A percentile compares a stretch with the other conserved stretches of the same genome.
phyloP scores from a whole-genome alignment of 1,140 invertebrate genomes.

The Pissodes strobi region DNA sequence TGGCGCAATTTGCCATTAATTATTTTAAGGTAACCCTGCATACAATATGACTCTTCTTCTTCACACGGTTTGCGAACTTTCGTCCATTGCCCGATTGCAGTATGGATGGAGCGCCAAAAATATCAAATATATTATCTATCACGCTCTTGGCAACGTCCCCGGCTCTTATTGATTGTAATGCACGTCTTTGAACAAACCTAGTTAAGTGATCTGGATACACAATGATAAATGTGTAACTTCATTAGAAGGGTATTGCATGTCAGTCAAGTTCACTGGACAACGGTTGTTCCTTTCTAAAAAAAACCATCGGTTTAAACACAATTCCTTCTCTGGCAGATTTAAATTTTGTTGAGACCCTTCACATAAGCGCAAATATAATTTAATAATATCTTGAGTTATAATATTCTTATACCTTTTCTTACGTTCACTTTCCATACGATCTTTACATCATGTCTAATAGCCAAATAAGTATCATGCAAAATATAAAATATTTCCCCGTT shows the following conservation, averaged over 20 bases:
- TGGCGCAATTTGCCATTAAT: slow-evolving; percentile 53
- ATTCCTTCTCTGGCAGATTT: slow-evolving; percentile 46
- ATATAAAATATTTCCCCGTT: slow-evolving; percentile 26
- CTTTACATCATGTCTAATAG: slow-evolving; percentile 39
- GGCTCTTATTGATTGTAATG: slow-evolving; percentile 38
- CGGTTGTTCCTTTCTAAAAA: slow-evolving; percentile 50
- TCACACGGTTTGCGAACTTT: slow-evolving; percentile 36
- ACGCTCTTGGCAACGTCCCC: slow-evolving; percentile 38
- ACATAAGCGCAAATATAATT: slow-evolving; percentile 35
- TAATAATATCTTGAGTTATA: slow-evolving; percentile 13
- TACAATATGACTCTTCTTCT: slow-evolving; percentile 40
- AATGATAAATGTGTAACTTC: too few relatives aligned
- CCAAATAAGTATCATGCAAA: slow-evolving; percentile 40
- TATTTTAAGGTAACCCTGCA: slow-evolving; percentile 38
- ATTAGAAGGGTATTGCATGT: too few relatives aligned
- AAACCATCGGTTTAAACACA: slow-evolving; percentile 50
- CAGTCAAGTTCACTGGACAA: slow-evolving; percentile 58
- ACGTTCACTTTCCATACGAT: slow-evolving; percentile 35
- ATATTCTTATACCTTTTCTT: slow-evolving; percentile 32
- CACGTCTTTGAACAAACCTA: slow-evolving; percentile 49
- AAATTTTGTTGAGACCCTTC: slow-evolving; percentile 31
- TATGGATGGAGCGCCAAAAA: slow-evolving; percentile 42
- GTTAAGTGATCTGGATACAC: too few relatives aligned
- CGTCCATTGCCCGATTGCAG: slow-evolving; percentile 51
- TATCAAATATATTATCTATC: slow-evolving; percentile 48